Conservation (phyloP, 2,797 vertebrate genomes). For the Myotis myotis region DNA sequence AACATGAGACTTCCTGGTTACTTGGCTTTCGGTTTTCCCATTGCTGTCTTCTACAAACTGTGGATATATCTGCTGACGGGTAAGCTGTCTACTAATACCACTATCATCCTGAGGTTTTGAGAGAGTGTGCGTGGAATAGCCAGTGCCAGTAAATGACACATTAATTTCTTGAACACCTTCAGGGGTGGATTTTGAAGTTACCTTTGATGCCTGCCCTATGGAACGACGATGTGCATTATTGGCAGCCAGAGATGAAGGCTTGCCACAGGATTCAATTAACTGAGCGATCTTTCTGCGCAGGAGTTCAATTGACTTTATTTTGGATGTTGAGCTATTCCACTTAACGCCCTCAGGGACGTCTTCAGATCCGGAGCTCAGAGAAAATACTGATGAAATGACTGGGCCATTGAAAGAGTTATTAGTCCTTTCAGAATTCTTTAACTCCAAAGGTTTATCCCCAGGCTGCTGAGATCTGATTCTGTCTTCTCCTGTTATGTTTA, state of each 20-base stretch:
- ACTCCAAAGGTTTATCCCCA: constrained; percentile 59
- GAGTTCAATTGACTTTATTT: constrained; percentile 80
- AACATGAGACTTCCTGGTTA: constrained; percentile 74
- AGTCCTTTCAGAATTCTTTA: constrained; percentile 70
- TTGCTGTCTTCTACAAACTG: constrained; percentile 7
- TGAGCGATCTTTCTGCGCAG: constrained; percentile 83
- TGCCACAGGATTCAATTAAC: constrained; percentile 81
- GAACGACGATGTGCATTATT: constrained; percentile 12
- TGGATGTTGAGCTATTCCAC: constrained; percentile 78
- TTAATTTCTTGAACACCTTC: constrained; percentile 26
- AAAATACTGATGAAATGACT: constrained; percentile 96
- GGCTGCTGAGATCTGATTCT: neutral
- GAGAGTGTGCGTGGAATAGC: neutral
- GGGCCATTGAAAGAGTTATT: constrained; percentile 86
- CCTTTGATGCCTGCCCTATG: constrained; percentile 10
- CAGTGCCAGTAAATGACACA: neutral
- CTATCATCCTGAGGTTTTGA: neutral
- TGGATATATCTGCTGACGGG: neutral
- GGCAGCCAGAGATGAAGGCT: constrained; percentile 72
- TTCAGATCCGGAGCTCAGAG: constrained; percentile 86
- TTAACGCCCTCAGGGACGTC: constrained; percentile 81
- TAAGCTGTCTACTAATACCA: neutral
- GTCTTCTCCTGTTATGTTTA: constrained; percentile 58
- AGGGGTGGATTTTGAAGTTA: constrained; percentile 7
- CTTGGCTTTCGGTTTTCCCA: constrained; percentile 67